A percentile compares a stretch with the other conserved stretches of the same genome.
Evolutionary conservation across 2,797 vertebrate genomes (phyloP).

Genomic region (Premnoplex brunnescens): DNA sequence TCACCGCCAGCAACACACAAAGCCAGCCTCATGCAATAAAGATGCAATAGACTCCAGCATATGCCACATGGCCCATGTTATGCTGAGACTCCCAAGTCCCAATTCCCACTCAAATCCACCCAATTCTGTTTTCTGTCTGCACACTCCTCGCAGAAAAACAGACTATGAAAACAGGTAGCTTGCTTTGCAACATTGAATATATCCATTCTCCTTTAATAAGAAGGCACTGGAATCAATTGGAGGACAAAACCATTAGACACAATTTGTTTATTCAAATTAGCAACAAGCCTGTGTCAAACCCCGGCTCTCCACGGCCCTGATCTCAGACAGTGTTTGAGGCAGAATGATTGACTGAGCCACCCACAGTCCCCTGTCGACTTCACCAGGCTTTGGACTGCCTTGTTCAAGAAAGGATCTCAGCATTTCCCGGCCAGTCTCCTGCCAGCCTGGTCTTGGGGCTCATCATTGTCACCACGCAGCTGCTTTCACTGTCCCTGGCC

Average conservation of each 20-base stretch:
- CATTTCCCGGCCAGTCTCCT: not conserved
- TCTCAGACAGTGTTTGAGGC: not conserved
- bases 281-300: not conserved
- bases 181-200: not conserved
- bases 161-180: not conserved
- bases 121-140: not conserved
- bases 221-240: not conserved
- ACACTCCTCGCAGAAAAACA: not conserved
- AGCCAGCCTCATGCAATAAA: not conserved
- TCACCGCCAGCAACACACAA: not conserved
- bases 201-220: not conserved
- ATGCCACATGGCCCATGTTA: fast-evolving
- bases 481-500: fast-evolving
- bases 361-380: not conserved
- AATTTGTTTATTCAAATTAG: conserved; percentile 28
- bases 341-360: not conserved
- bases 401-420: not conserved
- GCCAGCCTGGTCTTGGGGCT: not conserved
- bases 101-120: not conserved
- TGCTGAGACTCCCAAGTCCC: not conserved
- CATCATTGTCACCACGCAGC: not conserved
- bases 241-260: not conserved
- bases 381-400: not conserved
- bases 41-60: fast-evolving
- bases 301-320: not conserved